phyloP scores from a whole-genome alignment of 1,140 invertebrate genomes.

The Trachymyrmex septentrionalis region DNA sequence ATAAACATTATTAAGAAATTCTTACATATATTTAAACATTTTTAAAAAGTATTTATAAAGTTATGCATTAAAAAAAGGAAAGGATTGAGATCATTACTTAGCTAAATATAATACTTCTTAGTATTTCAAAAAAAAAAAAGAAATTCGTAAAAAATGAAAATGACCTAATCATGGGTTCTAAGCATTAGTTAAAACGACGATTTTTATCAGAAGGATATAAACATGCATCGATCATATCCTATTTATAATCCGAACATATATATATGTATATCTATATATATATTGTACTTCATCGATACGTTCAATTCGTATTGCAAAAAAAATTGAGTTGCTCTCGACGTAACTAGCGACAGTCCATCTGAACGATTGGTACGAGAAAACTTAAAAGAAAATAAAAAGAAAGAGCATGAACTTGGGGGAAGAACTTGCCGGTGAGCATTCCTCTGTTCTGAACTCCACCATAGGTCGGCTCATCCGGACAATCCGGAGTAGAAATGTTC shows the following conservation, averaged over 20 bases:
- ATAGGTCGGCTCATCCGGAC: conserved; percentile 63
- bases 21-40: too few relatives aligned
- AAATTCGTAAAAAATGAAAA: too few relatives aligned
- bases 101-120: too few relatives aligned
- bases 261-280: neutral
- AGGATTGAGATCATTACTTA: too few relatives aligned
- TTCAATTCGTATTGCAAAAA: neutral
- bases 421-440: conserved; percentile 72
- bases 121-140: too few relatives aligned
- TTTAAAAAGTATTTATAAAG: too few relatives aligned
- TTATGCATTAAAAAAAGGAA: too few relatives aligned
- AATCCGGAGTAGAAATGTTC: conserved; percentile 65
- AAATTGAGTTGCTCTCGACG: conserved; percentile 3
- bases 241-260: neutral
- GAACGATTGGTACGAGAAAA: conserved; percentile 40
- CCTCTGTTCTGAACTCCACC: conserved; percentile 54
- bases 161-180: too few relatives aligned
- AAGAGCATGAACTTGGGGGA: conserved; percentile 41
- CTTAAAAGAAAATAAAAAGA: conserved; percentile 41
- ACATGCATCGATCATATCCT: neutral
- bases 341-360: conserved; percentile 7
- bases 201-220: neutral
- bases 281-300: neutral
- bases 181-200: neutral
- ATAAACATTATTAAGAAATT: too few relatives aligned